Percentiles rank a stretch among this genome's conserved stretches.
phyloP scores from a whole-genome alignment of 2,888 invertebrate genomes.

The Chrysopilus asiliformis region DNA sequence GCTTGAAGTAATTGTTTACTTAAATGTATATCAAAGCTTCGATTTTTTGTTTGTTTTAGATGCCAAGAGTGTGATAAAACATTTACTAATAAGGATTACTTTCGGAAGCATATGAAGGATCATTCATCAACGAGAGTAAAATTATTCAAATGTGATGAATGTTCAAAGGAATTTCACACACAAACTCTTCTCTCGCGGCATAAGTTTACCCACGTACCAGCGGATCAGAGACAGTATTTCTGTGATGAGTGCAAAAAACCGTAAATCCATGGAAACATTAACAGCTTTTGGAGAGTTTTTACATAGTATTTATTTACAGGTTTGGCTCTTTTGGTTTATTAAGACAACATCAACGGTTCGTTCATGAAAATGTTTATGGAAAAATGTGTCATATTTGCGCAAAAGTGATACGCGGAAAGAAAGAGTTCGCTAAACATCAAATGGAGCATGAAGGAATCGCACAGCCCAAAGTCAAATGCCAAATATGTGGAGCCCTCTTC shows the following conservation, averaged over 20 bases:
- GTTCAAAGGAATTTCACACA: conserved; percentile 29
- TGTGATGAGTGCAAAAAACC: conserved; percentile 26
- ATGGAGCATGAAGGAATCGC: conserved; percentile 26
- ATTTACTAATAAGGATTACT: conserved; percentile 30
- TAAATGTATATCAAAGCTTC: neutral
- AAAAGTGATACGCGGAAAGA: conserved; percentile 29
- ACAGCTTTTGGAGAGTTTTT: too few species aligned
- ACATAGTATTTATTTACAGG: conserved; percentile 16
- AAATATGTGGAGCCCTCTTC: conserved; percentile 31
- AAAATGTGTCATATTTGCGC: conserved; percentile 34
- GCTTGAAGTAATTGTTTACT: conserved; percentile 25
- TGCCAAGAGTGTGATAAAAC: conserved; percentile 30
- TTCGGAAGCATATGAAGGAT: conserved; percentile 27
- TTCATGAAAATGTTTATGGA: conserved; percentile 26
- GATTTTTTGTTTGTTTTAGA: conserved; percentile 14
- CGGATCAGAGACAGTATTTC: conserved; percentile 22
- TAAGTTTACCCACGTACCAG: conserved; percentile 27
- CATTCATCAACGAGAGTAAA: conserved; percentile 29
- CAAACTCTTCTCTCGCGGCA: conserved; percentile 31
- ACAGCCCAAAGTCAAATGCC: conserved; percentile 28
- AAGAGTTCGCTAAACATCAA: conserved; percentile 29
- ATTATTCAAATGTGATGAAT: conserved; percentile 28
- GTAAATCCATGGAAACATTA: conserved; percentile 15
- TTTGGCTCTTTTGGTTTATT: conserved; percentile 27
- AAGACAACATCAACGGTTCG: conserved; percentile 25